Conservation (phyloP, 2,113 vertebrate species). For the Tachysurus fulvidraco region DNA sequence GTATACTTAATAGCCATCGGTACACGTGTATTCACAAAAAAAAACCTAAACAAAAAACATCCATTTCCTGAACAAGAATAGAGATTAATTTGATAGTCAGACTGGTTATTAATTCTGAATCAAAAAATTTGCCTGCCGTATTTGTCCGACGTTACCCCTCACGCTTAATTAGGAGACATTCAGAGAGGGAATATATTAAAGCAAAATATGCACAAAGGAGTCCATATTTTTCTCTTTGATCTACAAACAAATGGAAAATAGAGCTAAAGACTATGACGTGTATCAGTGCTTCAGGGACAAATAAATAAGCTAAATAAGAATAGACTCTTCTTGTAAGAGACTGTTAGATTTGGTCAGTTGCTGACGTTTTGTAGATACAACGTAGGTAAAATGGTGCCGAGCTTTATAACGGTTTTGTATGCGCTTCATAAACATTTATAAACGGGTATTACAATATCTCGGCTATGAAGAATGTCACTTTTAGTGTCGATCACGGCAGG, state of each 20-base stretch:
- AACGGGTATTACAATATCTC: background rate
- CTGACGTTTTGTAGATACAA: background rate
- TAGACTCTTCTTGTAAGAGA: background rate
- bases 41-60: background rate
- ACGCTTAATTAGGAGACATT: background rate
- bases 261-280: background rate
- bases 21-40: background rate
- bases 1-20: background rate
- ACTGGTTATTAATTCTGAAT: conserved; percentile 8
- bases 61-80: background rate
- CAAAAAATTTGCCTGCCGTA: background rate
- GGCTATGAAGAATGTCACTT: too few relatives aligned
- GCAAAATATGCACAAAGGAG: background rate
- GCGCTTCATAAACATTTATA: background rate
- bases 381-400: background rate
- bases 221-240: background rate
- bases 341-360: too few relatives aligned
- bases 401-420: background rate
- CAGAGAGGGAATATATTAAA: background rate
- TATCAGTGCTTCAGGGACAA: background rate
- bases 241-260: background rate
- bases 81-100: background rate
- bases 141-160: background rate
- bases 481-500: background rate
- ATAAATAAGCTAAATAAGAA: background rate